Conservation (phyloP, 2,113 vertebrate species). For the Nothobranchius kuhntae region DNA sequence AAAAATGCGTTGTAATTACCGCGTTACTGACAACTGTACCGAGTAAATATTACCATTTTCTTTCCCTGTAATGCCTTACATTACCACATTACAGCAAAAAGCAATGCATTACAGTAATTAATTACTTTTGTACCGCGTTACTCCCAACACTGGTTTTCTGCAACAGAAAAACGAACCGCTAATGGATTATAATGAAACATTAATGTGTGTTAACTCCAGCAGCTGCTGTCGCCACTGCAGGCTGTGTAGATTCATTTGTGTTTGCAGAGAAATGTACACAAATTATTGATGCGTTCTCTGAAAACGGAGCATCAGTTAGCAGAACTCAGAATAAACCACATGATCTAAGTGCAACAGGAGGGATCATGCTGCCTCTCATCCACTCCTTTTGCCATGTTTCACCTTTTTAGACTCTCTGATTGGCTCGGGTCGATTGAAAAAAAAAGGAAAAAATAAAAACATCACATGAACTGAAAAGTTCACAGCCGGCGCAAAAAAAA, state of each 20-base stretch:
- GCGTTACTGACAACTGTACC: no score
- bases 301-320: constrained; percentile 38
- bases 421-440: neutral
- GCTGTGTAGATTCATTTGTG: constrained; percentile 22
- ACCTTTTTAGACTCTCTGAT: constrained; percentile 10
- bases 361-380: constrained; percentile 4
- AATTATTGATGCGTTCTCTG: constrained; percentile 60
- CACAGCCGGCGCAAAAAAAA: constrained; percentile 3
- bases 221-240: constrained; percentile 28
- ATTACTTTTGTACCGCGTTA: no score
- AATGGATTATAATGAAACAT: constrained; percentile 45
- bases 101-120: no score
- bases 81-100: no score
- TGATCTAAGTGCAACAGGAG: constrained; percentile 4
- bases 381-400: neutral
- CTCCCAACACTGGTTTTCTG: constrained; percentile 6
- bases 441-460: neutral
- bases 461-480: constrained; percentile 11
- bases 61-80: no score
- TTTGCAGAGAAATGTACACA: constrained; percentile 37
- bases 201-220: constrained; percentile 49
- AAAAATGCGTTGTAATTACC: no score
- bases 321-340: constrained; percentile 16
- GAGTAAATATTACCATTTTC: no score
- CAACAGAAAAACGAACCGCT: constrained; percentile 11